A percentile compares a stretch with the other conserved stretches of the same genome.
phyloP scores from a whole-genome alignment of 1,140 invertebrate genomes.

The Philopotamus ludificatus region DNA sequence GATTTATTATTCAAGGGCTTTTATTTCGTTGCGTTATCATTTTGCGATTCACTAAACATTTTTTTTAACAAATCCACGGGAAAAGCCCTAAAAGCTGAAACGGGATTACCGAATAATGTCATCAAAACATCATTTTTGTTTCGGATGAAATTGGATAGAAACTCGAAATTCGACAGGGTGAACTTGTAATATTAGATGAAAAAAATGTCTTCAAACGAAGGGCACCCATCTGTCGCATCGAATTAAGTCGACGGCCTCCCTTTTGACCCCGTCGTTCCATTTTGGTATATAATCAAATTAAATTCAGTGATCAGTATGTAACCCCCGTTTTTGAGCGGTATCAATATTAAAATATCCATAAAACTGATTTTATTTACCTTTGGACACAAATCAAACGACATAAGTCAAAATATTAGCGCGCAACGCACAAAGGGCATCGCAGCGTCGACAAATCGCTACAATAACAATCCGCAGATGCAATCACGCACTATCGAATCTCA shows the following conservation, averaged over 20 bases:
- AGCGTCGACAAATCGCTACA: slow-evolving; percentile 31
- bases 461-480: slow-evolving; percentile 14
- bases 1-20: too few species aligned
- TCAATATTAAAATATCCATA: not conserved
- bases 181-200: not conserved
- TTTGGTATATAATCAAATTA: slow-evolving; percentile 38
- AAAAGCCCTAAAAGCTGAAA: not conserved
- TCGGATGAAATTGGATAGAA: not conserved
- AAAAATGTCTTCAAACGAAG: not conserved
- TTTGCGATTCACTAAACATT: too few species aligned
- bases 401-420: slow-evolving; percentile 38
- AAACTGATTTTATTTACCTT: not conserved
- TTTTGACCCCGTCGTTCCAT: slow-evolving; percentile 21
- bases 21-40: too few species aligned
- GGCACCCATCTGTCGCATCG: slow-evolving; percentile 34
- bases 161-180: not conserved
- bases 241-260: slow-evolving; percentile 36
- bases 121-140: slow-evolving; percentile 39
- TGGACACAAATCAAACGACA: slow-evolving; percentile 5
- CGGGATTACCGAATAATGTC: not conserved
- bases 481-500: slow-evolving; percentile 7
- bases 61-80: too few species aligned
- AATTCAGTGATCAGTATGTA: slow-evolving; percentile 26
- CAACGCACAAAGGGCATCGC: slow-evolving; percentile 21
- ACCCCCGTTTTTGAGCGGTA: slow-evolving; percentile 1